Conservation (phyloP, 2,888 invertebrate species). For the Hecatera dysodea region DNA sequence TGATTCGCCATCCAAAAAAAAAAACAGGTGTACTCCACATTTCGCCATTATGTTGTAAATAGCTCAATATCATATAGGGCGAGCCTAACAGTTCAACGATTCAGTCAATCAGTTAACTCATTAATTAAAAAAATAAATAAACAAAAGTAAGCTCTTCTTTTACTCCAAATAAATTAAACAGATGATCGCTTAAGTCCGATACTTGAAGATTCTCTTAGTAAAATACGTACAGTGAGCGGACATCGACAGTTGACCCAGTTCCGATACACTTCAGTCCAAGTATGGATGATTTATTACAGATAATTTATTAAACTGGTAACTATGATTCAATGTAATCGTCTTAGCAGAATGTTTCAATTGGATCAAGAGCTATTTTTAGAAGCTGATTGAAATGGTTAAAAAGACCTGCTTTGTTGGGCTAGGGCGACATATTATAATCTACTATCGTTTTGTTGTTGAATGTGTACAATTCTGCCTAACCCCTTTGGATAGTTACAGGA, state of each 20-base stretch:
- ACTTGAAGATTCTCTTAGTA: slow-evolving; percentile 27
- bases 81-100: too few relatives aligned
- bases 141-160: background rate
- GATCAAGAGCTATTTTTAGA: background rate
- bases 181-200: background rate
- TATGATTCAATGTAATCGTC: slow-evolving; percentile 17
- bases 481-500: too few relatives aligned
- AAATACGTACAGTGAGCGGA: slow-evolving; percentile 22
- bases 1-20: too few relatives aligned
- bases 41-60: too few relatives aligned
- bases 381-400: background rate
- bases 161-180: slow-evolving; percentile 1
- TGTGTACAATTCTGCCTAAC: too few relatives aligned
- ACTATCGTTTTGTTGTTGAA: too few relatives aligned
- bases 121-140: background rate
- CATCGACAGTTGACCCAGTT: slow-evolving; percentile 63
- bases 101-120: background rate
- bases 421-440: too few relatives aligned
- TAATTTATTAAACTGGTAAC: slow-evolving; percentile 39
- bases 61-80: too few relatives aligned
- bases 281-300: slow-evolving; percentile 42
- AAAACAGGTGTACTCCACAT: too few relatives aligned
- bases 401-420: background rate
- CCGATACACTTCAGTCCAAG: slow-evolving; percentile 55
- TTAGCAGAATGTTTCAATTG: slow-evolving; percentile 21